Conservation (phyloP, 2,888 invertebrate species). For the Eupithecia pulchellata region DNA sequence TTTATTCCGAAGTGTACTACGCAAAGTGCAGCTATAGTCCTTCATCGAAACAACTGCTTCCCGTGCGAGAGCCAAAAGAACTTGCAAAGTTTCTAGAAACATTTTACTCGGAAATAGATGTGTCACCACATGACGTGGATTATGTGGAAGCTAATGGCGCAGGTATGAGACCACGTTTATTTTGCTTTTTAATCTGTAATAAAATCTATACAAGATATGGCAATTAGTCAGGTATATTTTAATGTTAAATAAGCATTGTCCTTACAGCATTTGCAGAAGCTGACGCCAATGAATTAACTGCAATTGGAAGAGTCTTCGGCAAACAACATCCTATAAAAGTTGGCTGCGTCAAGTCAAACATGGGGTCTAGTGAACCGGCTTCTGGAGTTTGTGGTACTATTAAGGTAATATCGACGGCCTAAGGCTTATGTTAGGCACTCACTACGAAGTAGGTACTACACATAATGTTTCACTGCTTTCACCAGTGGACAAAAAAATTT, state of each 20-base stretch:
- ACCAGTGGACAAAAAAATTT: too few relatives aligned
- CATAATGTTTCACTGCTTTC: too few relatives aligned
- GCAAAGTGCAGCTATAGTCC: conserved; percentile 80
- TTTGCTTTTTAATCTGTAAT: background rate
- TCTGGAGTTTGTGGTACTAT: conserved; percentile 76
- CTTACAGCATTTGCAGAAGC: conserved; percentile 79
- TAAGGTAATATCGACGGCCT: conserved; percentile 64
- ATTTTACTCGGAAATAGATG: conserved; percentile 85
- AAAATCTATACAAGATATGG: background rate
- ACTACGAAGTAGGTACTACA: background rate
- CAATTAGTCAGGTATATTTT: background rate
- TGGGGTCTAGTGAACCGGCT: conserved; percentile 61
- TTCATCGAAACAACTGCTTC: conserved; percentile 38
- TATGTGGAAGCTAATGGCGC: conserved; percentile 93
- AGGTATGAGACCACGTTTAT: conserved; percentile 65
- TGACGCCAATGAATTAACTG: conserved; percentile 86
- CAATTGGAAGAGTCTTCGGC: conserved; percentile 83
- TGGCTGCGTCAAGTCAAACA: conserved; percentile 63
- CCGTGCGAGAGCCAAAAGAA: conserved; percentile 49
- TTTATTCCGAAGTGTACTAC: conserved; percentile 89
- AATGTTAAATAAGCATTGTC: background rate
- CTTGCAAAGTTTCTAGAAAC: conserved; percentile 79
- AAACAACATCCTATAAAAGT: conserved; percentile 82
- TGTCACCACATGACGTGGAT: conserved; percentile 87
- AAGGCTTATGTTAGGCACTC: background rate